These are phyloP conservation scores for Sinopyrophorus schimmeli DNA, from an alignment of 2,888 invertebrate species.

Conservation along the genomic window DNA sequence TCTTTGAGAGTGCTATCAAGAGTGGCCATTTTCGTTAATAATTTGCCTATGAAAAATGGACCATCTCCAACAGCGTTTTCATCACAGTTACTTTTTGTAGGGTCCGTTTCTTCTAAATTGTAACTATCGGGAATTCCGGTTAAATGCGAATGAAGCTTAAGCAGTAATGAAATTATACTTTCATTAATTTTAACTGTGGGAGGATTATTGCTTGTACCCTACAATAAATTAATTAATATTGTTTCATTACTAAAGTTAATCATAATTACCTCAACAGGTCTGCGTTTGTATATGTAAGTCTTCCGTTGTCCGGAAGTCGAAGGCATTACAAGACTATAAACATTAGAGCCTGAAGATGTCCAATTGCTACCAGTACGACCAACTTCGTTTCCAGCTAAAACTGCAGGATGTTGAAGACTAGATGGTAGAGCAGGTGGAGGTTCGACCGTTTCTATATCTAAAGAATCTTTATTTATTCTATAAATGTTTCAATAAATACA, in stretches of 20 bases:
- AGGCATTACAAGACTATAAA: constrained; percentile 54
- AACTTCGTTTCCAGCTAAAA: constrained; percentile 50
- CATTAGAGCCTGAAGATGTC: constrained; percentile 21
- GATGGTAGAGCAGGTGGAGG: constrained; percentile 34
- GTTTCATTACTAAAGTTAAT: not conserved
- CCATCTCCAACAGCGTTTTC: constrained; percentile 75
- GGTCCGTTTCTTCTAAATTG: constrained; percentile 53
- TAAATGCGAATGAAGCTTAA: constrained; percentile 89
- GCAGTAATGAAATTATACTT: constrained; percentile 85
- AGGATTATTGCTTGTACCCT: constrained; percentile 45
- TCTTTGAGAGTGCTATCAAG: constrained; percentile 72
- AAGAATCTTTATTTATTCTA: too few relatives aligned
- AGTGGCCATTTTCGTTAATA: constrained; percentile 75
- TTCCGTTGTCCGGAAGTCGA: constrained; percentile 45
- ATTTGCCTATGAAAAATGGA: constrained; percentile 79
- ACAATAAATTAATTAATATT: constrained; percentile 16
- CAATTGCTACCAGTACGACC: constrained; percentile 35
- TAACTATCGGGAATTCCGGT: constrained; percentile 82
- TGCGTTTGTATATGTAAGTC: constrained; percentile 38
- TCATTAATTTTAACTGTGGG: constrained; percentile 66
- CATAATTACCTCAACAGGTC: constrained; percentile 43
- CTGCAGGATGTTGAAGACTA: constrained; percentile 43
- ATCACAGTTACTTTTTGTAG: constrained; percentile 43
- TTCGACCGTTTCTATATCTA: constrained; percentile 3
- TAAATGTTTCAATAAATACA: too few relatives aligned